Evolutionary conservation across 2,113 vertebrate genomes (phyloP).

Genomic region (Chrysemys picta): DNA sequence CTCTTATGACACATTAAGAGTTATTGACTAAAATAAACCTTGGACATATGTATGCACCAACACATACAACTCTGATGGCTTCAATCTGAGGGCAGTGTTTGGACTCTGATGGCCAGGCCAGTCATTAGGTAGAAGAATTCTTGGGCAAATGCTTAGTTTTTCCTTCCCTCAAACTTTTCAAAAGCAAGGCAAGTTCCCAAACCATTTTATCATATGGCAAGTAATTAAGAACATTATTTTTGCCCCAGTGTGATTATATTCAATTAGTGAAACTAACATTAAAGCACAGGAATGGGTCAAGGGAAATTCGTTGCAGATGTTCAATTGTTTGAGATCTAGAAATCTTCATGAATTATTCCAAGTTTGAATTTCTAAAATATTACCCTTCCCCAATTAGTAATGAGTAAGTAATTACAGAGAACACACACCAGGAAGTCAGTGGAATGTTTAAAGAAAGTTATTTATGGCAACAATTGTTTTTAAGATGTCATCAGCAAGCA

Average conservation of each 20-base stretch:
- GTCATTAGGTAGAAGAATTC: not conserved
- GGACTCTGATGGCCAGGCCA: not conserved
- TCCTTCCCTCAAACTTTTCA: not conserved
- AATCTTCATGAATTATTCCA: slow-evolving; percentile 66
- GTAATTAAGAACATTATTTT: slow-evolving; percentile 61
- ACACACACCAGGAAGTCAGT: slow-evolving; percentile 52
- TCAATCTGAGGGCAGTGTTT: not conserved
- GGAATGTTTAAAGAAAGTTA: slow-evolving; percentile 1
- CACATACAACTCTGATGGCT: not conserved
- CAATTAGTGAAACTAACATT: slow-evolving; percentile 73
- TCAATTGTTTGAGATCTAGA: slow-evolving; percentile 52
- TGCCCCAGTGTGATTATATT: slow-evolving; percentile 49
- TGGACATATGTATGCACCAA: no score
- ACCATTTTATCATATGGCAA: slow-evolving; percentile 45
- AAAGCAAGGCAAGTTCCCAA: slow-evolving; percentile 23
- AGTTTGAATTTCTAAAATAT: slow-evolving; percentile 53
- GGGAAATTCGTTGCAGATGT: slow-evolving; percentile 69
- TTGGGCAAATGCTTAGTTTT: not conserved
- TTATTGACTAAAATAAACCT: not conserved
- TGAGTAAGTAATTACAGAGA: slow-evolving; percentile 43
- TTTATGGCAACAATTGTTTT: slow-evolving; percentile 2
- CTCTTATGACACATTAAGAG: not conserved
- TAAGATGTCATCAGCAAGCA: not conserved
- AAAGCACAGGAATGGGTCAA: slow-evolving; percentile 49
- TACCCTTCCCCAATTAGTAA: slow-evolving; percentile 35